Conservation (phyloP, 2,113 vertebrate genomes). For the Varanus salvator region DNA sequence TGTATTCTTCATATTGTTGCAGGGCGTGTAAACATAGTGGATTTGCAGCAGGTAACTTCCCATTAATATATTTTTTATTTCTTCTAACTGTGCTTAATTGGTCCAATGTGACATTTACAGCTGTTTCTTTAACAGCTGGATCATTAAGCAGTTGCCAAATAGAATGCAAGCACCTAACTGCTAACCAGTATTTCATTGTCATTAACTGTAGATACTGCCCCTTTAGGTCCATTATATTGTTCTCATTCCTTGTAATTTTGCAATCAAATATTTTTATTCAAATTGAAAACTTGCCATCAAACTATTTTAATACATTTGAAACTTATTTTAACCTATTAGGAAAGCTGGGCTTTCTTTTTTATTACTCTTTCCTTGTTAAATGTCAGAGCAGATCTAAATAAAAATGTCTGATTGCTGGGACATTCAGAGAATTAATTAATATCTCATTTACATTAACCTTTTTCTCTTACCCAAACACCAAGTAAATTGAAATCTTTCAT, state of each 20-base stretch:
- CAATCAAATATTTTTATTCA: neutral
- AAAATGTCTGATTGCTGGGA: neutral
- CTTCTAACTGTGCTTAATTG: neutral
- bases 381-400: neutral
- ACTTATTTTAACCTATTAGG: neutral
- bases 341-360: neutral
- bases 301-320: constrained; percentile 2
- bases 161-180: neutral
- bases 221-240: neutral
- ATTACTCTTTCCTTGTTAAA: neutral
- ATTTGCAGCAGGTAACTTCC: constrained; percentile 92
- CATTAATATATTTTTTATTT: constrained; percentile 21
- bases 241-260: constrained; percentile 1
- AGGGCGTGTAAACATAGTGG: constrained; percentile 96
- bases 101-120: neutral
- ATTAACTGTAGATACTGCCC: neutral
- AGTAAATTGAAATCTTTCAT: constrained; percentile 36
- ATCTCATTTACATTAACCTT: constrained; percentile 41
- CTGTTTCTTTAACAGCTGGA: neutral
- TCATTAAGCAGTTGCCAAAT: neutral
- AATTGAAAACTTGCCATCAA: neutral
- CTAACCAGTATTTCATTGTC: neutral
- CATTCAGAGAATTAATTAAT: constrained; percentile 34
- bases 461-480: constrained; percentile 53
- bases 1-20: constrained; percentile 54